Percentiles rank a stretch among this genome's conserved stretches.
phyloP scores from a whole-genome alignment of 2,113 vertebrate genomes.

The Stigmatopora argus region DNA sequence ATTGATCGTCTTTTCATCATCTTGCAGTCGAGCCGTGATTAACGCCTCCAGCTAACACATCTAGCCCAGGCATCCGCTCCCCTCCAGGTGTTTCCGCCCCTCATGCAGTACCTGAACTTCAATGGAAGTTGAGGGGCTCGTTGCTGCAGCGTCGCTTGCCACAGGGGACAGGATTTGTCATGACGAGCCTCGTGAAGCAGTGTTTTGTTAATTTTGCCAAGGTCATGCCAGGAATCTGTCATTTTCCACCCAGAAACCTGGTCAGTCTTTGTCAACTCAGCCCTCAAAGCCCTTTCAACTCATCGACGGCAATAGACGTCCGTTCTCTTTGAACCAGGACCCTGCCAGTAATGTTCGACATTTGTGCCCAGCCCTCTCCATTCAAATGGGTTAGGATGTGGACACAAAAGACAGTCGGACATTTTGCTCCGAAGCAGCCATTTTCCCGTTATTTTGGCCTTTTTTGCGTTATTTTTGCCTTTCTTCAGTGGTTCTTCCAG shows the following conservation, averaged over 20 bases:
- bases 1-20: constrained; percentile 4
- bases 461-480: too few relatives aligned
- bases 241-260: too few relatives aligned
- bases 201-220: background rate
- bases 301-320: too few relatives aligned
- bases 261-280: background rate
- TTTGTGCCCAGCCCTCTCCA: too few relatives aligned
- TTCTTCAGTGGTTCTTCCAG: background rate
- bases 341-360: too few relatives aligned
- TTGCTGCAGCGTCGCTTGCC: background rate
- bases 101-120: background rate
- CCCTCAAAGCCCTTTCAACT: background rate
- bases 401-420: background rate
- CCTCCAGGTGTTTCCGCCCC: background rate
- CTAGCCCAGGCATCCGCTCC: background rate
- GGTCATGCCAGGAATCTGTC: background rate
- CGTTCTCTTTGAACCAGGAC: too few relatives aligned
- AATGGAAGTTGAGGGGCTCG: background rate
- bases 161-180: background rate
- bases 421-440: background rate
- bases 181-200: background rate
- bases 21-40: background rate
- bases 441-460: background rate
- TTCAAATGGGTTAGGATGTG: too few relatives aligned
- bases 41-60: background rate